Base-by-base conservation (phyloP, 2,888 invertebrate genomes). In the Selenia dentaria region DNA sequence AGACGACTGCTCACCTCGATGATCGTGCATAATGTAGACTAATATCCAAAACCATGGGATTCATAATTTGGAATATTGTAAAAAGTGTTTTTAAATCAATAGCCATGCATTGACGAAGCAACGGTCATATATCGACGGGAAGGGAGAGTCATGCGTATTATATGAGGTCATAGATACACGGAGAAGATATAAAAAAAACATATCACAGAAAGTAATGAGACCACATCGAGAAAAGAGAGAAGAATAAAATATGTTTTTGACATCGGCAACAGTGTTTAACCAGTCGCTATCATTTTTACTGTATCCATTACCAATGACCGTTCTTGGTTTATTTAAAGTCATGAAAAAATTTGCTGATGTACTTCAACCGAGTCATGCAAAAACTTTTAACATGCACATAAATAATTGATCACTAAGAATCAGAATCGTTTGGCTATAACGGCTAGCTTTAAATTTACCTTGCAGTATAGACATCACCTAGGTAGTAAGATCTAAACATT, bases 41-140 rank as follows among this genome's bases (percentile, higher is more conserved):
- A 78, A 47, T 64, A 64, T 64, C 65, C 67, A 70, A 61, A 68
- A 68, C 60, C 52, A 69, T 62, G 62, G 64, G 71, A 70, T 70
- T 51, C 64, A 64, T 64, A 57, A 72, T 77, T 79, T 78, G 57
- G 70, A 79, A 76, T 73, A 78, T 67, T 29, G 28, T 70, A 64
- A 60, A 57, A 57, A 67, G 63, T 70, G 69, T 72, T 55, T 67
- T 42, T 66, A 67, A 68, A 83, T 67, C 70, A 72, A 79, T 70
- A 84, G 86, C 86, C 89, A 90, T 90, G 89, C 89, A 88, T 74
- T 75, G 79, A 81, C 67, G 57, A 85, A 86, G 80, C 85, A 60
- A 76, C 65, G 62, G 66, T 72, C 54, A 70, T 65, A 62, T 61
- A 73, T 51, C 44, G 60, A 59, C 62, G 60, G 57, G 58, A 66